A percentile compares a stretch with the other conserved stretches of the same genome.
Evolutionary conservation across 2,888 invertebrate genomes (phyloP).

Genomic region (Synanthedon andrenaeformis): DNA sequence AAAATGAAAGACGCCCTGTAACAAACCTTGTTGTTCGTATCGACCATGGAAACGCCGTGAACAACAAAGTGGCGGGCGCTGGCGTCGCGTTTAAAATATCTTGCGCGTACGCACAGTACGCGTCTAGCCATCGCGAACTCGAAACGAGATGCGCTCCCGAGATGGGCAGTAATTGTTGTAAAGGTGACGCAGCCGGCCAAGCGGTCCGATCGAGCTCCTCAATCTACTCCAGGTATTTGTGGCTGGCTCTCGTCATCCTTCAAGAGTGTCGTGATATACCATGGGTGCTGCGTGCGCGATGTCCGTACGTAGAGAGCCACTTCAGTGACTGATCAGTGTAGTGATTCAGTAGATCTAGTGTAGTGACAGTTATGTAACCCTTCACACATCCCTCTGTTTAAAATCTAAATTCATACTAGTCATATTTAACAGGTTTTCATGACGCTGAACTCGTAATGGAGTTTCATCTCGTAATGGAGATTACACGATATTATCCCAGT

Average conservation of each 20-base stretch:
- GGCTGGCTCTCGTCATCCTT: slow-evolving; percentile 41
- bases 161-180: slow-evolving; percentile 74
- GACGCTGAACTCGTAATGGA: too few species aligned
- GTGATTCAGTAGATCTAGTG: slow-evolving; percentile 8
- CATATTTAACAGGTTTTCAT: too few species aligned
- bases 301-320: slow-evolving; percentile 41
- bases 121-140: slow-evolving; percentile 46
- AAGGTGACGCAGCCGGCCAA: slow-evolving; percentile 63
- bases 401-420: too few species aligned
- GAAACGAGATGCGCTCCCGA: slow-evolving; percentile 44
- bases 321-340: slow-evolving; percentile 11
- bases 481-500: too few species aligned
- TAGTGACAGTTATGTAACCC: neutral
- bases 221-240: slow-evolving; percentile 64
- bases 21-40: too few species aligned
- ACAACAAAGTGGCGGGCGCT: slow-evolving; percentile 29
- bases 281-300: slow-evolving; percentile 37
- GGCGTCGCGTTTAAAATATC: slow-evolving; percentile 52
- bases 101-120: slow-evolving; percentile 40
- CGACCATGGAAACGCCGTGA: neutral
- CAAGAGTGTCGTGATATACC: slow-evolving; percentile 45
- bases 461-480: too few species aligned
- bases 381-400: too few species aligned
- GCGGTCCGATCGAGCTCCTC: slow-evolving; percentile 57
- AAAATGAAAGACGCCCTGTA: too few species aligned